phyloP scores from a whole-genome alignment of 1,140 invertebrate species.

The Cecropterus lyciades region DNA sequence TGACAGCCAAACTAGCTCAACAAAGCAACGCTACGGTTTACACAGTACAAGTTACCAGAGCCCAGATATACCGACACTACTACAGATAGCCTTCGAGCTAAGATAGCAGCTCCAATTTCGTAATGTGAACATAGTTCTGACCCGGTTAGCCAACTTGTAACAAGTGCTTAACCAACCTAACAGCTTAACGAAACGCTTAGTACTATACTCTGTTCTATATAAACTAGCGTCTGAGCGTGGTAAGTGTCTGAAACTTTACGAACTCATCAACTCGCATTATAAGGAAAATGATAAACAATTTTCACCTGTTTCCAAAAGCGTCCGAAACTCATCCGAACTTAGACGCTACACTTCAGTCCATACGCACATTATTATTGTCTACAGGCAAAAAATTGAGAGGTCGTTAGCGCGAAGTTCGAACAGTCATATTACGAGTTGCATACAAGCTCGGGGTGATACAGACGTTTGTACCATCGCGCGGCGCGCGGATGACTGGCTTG shows the following conservation, averaged over 20 bases:
- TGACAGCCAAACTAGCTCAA: constrained; percentile 21
- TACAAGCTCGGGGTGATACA: background rate
- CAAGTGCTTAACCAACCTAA: constrained; percentile 36
- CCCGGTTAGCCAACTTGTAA: constrained; percentile 26
- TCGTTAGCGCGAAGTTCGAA: constrained; percentile 20
- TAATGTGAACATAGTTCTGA: constrained; percentile 32
- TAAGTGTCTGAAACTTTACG: background rate
- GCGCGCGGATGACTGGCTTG: constrained; percentile 62
- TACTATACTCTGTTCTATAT: background rate
- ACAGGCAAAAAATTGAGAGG: constrained; percentile 18
- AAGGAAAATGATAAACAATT: constrained; percentile 18
- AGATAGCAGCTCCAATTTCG: constrained; percentile 21
- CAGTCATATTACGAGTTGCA: constrained; percentile 18
- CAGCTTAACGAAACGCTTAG: constrained; percentile 34
- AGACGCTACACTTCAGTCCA: constrained; percentile 44
- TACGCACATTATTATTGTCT: constrained; percentile 35
- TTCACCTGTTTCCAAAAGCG: constrained; percentile 22
- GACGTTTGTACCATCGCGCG: constrained; percentile 49
- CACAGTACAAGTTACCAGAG: constrained; percentile 31
- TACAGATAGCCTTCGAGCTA: constrained; percentile 13
- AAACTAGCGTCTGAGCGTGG: background rate
- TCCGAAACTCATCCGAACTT: background rate
- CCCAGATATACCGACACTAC: constrained; percentile 8
- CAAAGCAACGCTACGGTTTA: constrained; percentile 23
- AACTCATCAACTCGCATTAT: background rate